Conservation (phyloP, 2,113 vertebrate species). For the Upupa epops region DNA sequence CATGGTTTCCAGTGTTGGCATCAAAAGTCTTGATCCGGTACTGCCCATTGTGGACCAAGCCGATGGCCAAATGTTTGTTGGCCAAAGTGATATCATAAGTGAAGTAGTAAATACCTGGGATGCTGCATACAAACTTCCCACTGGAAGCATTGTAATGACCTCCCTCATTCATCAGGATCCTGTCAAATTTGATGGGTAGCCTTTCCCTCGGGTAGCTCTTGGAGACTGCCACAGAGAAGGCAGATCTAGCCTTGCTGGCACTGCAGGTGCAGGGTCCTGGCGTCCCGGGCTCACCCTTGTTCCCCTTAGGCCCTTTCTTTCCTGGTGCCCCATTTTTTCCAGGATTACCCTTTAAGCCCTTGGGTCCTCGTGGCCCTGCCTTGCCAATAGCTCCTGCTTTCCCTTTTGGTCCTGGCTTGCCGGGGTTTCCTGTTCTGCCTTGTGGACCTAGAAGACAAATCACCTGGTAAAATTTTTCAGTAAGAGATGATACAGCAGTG, state of each 20-base stretch:
- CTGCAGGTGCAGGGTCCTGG: conserved; percentile 87
- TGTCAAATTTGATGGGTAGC: conserved; percentile 93
- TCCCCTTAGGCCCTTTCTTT: conserved; percentile 84
- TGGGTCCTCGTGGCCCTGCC: conserved; percentile 87
- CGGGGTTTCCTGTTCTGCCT: conserved; percentile 86
- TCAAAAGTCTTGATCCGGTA: conserved; percentile 97
- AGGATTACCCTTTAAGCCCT: conserved; percentile 79
- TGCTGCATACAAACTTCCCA: conserved; percentile 89
- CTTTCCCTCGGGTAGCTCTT: conserved; percentile 93
- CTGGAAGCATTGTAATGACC: conserved; percentile 89
- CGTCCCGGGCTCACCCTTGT: conserved; percentile 77
- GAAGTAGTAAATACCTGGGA: conserved; percentile 95
- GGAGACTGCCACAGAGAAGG: conserved; percentile 93
- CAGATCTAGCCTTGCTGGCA: conserved; percentile 79
- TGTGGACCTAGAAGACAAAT: conserved; percentile 76
- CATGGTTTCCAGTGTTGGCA: conserved; percentile 94
- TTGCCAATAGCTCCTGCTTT: conserved; percentile 86
- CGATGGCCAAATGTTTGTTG: conserved; percentile 95
- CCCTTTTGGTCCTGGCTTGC: conserved; percentile 88
- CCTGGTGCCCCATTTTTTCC: conserved; percentile 80
- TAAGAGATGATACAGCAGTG: not conserved
- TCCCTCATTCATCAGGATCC: conserved; percentile 93
- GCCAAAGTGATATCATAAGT: conserved; percentile 95
- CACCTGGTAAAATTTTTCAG: not conserved
- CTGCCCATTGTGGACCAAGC: conserved; percentile 93